Evolutionary conservation across 2,888 invertebrate genomes (phyloP).

Genomic region (Lasius platythorax): DNA sequence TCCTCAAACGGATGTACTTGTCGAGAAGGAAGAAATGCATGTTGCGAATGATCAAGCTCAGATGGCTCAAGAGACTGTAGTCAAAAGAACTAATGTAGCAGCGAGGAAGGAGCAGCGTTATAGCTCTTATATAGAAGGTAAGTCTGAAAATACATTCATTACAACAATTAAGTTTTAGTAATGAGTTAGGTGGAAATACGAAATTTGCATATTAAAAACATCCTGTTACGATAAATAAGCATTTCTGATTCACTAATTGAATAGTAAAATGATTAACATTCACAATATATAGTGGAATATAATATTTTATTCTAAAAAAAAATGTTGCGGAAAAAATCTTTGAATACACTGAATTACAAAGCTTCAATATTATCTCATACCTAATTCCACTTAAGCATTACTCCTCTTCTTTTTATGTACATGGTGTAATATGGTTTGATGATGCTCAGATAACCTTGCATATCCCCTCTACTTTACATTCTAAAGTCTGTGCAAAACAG

Average conservation of each 20-base stretch:
- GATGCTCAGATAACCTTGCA: conserved; percentile 63
- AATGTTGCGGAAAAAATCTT: background rate
- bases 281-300: background rate
- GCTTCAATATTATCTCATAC: conserved; percentile 20
- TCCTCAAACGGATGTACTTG: conserved; percentile 72
- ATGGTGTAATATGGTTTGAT: conserved; percentile 54
- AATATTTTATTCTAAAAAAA: background rate
- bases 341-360: background rate
- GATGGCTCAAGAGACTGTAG: conserved; percentile 54
- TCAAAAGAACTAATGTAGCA: conserved; percentile 62
- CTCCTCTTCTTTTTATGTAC: conserved; percentile 41
- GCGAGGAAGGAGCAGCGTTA: conserved; percentile 70
- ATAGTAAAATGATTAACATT: background rate
- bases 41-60: conserved; percentile 46
- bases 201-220: background rate
- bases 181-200: background rate
- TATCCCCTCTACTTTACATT: conserved; percentile 63
- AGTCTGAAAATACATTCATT: conserved; percentile 40
- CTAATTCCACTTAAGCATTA: conserved; percentile 15
- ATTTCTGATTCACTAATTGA: background rate
- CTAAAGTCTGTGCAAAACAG: conserved; percentile 41
- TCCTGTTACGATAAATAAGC: background rate
- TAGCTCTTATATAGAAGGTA: conserved; percentile 76
- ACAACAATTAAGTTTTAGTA: background rate
- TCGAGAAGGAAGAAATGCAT: conserved; percentile 71